Conservation (phyloP, 2,113 vertebrate genomes). For the Grammomys surdaster region DNA sequence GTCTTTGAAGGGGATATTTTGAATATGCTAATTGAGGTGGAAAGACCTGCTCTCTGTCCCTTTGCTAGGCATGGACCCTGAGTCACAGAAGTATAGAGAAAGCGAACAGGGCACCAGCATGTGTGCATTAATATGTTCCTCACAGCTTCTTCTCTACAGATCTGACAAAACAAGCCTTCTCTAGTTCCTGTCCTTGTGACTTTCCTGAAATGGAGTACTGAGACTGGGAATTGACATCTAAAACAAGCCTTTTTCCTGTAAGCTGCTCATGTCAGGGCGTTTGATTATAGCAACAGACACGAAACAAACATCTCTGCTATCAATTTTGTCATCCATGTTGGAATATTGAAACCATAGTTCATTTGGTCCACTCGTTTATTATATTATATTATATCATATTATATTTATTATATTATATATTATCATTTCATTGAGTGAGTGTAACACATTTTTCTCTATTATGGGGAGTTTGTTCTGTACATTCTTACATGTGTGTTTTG, state of each 20-base stretch:
- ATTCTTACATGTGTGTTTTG: neutral
- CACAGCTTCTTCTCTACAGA: no score
- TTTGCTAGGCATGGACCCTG: neutral
- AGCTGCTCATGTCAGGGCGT: no score
- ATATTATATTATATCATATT: neutral
- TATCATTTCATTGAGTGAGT: neutral
- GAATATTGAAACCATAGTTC: neutral
- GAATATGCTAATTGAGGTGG: neutral
- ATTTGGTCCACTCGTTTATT: neutral
- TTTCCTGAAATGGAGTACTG: no score
- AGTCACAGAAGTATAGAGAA: neutral
- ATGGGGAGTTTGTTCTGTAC: neutral
- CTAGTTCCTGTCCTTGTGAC: neutral
- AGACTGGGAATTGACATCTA: neutral
- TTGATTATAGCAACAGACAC: neutral
- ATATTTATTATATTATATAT: neutral
- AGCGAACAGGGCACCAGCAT: no score
- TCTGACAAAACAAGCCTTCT: neutral
- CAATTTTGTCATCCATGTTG: neutral
- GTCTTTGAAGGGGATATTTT: neutral
- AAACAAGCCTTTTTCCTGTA: neutral
- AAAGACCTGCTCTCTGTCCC: neutral
- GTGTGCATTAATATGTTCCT: neutral
- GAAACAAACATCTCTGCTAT: neutral
- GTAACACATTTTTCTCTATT: neutral